phyloP scores from a whole-genome alignment of 2,113 vertebrate genomes.

The Anguilla rostrata region DNA sequence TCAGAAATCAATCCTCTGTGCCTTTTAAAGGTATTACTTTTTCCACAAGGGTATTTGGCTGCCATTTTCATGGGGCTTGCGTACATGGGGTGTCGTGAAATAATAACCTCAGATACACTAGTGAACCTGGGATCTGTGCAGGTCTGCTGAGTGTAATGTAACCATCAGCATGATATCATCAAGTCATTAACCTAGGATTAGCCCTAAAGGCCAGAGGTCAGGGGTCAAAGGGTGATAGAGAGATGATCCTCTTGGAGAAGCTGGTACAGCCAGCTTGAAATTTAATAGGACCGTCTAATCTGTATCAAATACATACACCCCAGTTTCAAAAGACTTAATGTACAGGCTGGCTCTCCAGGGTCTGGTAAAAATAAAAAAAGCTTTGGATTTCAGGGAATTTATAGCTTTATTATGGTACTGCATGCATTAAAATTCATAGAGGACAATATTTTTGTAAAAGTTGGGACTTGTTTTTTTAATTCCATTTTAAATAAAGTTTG shows the following conservation, averaged over 20 bases:
- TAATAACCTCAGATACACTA: neutral
- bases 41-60: neutral
- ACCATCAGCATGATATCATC: constrained; percentile 37
- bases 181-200: constrained; percentile 59
- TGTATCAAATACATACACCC: constrained; percentile 29
- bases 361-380: neutral
- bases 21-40: constrained; percentile 10
- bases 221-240: constrained; percentile 50
- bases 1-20: neutral
- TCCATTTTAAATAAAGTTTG: neutral
- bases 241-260: constrained; percentile 37
- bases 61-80: neutral
- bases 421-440: neutral
- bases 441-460: neutral
- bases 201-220: constrained; percentile 46
- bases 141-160: constrained; percentile 23
- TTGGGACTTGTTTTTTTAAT: neutral
- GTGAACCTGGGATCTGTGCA: neutral
- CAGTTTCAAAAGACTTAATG: constrained; percentile 35
- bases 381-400: neutral
- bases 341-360: neutral
- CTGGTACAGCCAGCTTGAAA: constrained; percentile 40
- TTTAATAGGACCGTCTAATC: constrained; percentile 33
- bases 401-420: neutral
- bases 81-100: neutral